Percentiles rank a stretch among this genome's conserved stretches.
Evolutionary conservation across 2,888 invertebrate species (phyloP).

Genomic region (Piscicola geometra): DNA sequence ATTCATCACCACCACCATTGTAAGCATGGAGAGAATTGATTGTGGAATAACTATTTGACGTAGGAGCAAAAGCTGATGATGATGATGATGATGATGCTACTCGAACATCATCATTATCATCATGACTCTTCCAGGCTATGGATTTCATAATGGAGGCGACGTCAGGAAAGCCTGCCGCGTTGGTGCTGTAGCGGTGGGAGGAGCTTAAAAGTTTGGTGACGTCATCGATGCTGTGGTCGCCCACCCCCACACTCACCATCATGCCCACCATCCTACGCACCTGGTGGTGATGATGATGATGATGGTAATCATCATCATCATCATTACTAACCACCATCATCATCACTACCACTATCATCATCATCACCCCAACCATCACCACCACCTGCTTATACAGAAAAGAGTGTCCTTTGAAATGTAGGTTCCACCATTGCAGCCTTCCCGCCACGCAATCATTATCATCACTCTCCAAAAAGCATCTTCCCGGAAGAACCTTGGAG

Average conservation of each 20-base stretch:
- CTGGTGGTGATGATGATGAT: constrained; percentile 17
- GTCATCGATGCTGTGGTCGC: constrained; percentile 34
- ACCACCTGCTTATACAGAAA: constrained; percentile 42
- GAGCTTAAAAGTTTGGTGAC: constrained; percentile 31
- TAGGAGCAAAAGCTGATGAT: too few species aligned
- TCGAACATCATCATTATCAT: too few species aligned
- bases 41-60: too few species aligned
- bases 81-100: too few species aligned
- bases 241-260: constrained; percentile 38
- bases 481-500: not conserved
- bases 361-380: not conserved
- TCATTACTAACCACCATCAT: not conserved
- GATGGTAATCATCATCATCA: not conserved
- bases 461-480: not conserved
- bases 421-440: constrained; percentile 34
- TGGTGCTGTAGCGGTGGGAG: not conserved
- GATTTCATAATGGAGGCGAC: not conserved
- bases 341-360: not conserved
- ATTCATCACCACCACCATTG: too few species aligned
- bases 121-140: not conserved
- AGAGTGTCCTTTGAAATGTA: constrained; percentile 36
- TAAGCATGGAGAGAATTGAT: too few species aligned
- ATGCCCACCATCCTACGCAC: constrained; percentile 38
- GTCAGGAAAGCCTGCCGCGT: not conserved
- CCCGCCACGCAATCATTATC: not conserved